Evolutionary conservation across 2,797 vertebrate genomes (phyloP), one percentile per base, ranked within the genome.

Genomic region (Microctenopoma lineatum): DNA sequence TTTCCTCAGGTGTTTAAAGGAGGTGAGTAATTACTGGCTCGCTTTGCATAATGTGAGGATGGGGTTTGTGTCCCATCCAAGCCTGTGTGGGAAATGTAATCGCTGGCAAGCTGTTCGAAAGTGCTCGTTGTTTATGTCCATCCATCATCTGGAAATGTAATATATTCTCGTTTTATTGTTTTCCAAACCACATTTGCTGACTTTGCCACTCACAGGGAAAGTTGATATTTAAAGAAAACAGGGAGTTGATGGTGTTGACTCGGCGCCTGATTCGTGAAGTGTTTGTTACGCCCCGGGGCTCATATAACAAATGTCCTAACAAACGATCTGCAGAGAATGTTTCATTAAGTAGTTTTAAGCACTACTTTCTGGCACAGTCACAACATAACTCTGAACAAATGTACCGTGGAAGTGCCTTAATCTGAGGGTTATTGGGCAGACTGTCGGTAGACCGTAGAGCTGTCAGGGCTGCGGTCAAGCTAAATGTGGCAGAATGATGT

Each of bases 11-110:
- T 84, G 79, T 77, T 74, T 63, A 46, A 73, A 77, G 59, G 41
- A 66, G 80, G 69, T 71, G 66, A 48, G 67, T 66, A 58, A 63
- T 68, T 62, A 65, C 73, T 64, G 69, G 46, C 8, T 21, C 46
- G 29, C 65, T 80, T 67, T 39, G 68, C 78, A 75, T 79, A 79
- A 88, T 83, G 71, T 75, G 70, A 83, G 73, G 61, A 74, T 53
- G 65, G 47, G 57, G 16, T 60, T 63, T 67, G 54, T 32, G 34
- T 81, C 67, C n/a, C 29, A 58, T 83, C 72, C 45, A 51, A 67
- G 72, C 67, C 77, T 80, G 67, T 59, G 1, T 58, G 55, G 70
- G 70, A 75, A 87, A 84, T 71, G 72, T 75, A 70, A 81, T 85
- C 32, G 15, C 67, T 47, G 36, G 48, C 64, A 75, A 75, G 81